Evolutionary conservation across 2,797 vertebrate species (phyloP).

Genomic region (Neostethus bicornis): DNA sequence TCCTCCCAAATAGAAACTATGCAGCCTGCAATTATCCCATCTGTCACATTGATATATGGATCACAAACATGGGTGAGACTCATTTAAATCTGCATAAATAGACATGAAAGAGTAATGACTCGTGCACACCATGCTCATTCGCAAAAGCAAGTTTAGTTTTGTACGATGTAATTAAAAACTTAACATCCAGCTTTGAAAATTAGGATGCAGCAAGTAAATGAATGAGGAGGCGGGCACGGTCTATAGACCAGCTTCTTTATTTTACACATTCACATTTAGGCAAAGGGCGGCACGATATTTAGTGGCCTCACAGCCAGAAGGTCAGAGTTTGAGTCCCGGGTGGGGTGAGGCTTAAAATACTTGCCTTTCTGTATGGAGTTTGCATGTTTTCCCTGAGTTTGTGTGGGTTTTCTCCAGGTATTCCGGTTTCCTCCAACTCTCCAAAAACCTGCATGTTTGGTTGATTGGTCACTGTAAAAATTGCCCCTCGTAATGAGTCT

Average conservation of each 20-base stretch:
- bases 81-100: slow-evolving; percentile 56
- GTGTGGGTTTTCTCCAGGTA: no score
- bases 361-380: no score
- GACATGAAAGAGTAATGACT: slow-evolving; percentile 57
- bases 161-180: slow-evolving; percentile 20
- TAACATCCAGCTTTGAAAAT: background rate
- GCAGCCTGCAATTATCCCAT: slow-evolving; percentile 64
- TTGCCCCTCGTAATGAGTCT: no score
- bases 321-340: no score
- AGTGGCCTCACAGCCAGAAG: no score
- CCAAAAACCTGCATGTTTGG: no score
- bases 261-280: background rate
- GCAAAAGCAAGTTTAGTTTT: slow-evolving; percentile 28
- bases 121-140: slow-evolving; percentile 35
- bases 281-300: no score
- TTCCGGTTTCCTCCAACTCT: no score
- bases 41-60: slow-evolving; percentile 57
- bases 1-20: slow-evolving; percentile 56
- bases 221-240: background rate
- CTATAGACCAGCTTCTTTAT: background rate
- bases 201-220: background rate
- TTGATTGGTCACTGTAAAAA: no score
- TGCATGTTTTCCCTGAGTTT: no score
- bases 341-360: no score
- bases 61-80: slow-evolving; percentile 47